Evolutionary conservation across 2,113 vertebrate genomes (phyloP).

Genomic region (Otus sunia): DNA sequence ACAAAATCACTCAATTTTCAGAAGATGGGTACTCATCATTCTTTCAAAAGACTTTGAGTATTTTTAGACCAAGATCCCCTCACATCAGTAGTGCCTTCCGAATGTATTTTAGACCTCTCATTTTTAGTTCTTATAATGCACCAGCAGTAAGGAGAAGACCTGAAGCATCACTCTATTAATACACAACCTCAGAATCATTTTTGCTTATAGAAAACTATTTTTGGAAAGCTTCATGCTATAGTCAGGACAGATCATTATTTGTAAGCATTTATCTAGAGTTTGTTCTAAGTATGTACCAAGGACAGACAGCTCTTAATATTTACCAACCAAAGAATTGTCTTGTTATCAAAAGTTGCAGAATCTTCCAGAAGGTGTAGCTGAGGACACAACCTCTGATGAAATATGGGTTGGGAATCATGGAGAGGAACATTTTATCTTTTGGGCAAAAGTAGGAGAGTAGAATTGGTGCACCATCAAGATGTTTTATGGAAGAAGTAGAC

Average conservation of each 20-base stretch:
- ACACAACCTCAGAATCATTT: not conserved
- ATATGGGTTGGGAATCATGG: not conserved
- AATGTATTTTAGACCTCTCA: not conserved
- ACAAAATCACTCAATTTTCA: not conserved
- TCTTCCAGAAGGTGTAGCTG: not conserved
- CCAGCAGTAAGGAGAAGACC: not conserved
- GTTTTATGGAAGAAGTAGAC: not conserved
- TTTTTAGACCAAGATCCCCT: not conserved
- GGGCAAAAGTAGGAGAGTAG: not conserved
- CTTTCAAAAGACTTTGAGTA: not conserved
- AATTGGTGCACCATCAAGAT: not conserved
- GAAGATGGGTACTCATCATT: not conserved
- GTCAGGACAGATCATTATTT: not conserved
- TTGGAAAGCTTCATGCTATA: not conserved
- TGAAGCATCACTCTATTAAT: not conserved
- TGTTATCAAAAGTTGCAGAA: not conserved
- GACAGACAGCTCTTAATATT: not conserved
- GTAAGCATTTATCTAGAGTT: not conserved
- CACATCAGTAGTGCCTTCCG: not conserved
- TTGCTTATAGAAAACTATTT: not conserved
- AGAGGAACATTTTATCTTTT: not conserved
- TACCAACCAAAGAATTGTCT: not conserved
- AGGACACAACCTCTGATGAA: not conserved
- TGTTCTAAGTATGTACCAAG: not conserved
- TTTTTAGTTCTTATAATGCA: not conserved